Evolutionary conservation across 2,797 vertebrate species (phyloP), one percentile per base, ranked within the genome.

Genomic region (Urophycis tenuis): DNA sequence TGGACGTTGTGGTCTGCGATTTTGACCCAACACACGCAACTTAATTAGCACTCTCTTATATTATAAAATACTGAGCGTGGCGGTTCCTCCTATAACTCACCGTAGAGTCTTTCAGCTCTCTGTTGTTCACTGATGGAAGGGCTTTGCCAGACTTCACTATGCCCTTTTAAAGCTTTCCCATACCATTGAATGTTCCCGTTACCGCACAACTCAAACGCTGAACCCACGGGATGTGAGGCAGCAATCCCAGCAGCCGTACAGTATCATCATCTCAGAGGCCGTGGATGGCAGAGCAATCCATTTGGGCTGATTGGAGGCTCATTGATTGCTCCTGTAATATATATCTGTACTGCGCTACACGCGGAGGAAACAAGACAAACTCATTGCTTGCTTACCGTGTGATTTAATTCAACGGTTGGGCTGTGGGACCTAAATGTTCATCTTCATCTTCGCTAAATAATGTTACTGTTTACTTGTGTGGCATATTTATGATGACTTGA

Each of bases 301-400:
- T 67, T 67, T 29, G 25, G 11, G n/a, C 60, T 67, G 60, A 67
- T 67, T 67, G n/a, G 9, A 12, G n/a, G n/a, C 12, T 29, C 60
- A 29, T 25, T 67, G 60, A 67, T 67, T 67, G 60, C 60, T 67
- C 25, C 60, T 67, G 60, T 67, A 29, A 67, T 67, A 67, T 67
- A 67, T 12, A 67, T 12, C 29, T 25, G n/a, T 12, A 67, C 29
- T 67, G 60, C 25, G n/a, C 60, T 67, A 29, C n/a, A n/a, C 29
- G 60, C 25, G 10, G 60, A 67, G 25, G n/a, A 29, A 67, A 67
- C 60, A 17, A 67, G 60, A 67, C 60, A 30, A 67, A 29, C n/a
- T 67, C 8, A 67, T 67, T 12, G 60, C 45, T 67, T 12, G 60
- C 45, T 67, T 10, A 25, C 60, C 29, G 25, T 67, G 12, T 67